phyloP scores from a whole-genome alignment of 2,888 invertebrate genomes.

The Drosophila acutilabella region DNA sequence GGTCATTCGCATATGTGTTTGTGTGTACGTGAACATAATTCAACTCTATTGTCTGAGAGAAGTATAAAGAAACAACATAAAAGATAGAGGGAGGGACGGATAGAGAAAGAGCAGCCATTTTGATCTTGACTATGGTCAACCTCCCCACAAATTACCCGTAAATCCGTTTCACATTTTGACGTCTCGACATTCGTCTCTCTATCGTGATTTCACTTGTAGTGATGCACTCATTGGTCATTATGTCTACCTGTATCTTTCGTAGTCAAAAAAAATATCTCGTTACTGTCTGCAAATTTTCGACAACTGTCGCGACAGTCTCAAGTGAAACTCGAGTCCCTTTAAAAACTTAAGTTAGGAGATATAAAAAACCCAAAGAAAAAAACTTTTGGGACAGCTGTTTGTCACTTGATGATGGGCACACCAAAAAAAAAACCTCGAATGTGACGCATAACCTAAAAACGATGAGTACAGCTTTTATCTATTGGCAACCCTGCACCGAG shows the following conservation, averaged over 20 bases:
- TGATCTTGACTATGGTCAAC: slow-evolving; percentile 48
- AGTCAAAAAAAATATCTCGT: slow-evolving; percentile 41
- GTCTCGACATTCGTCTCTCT: slow-evolving; percentile 25
- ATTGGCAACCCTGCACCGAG: slow-evolving; percentile 9
- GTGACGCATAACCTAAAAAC: slow-evolving; percentile 39
- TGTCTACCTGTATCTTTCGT: slow-evolving; percentile 41
- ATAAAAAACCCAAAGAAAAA: background rate
- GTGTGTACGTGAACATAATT: slow-evolving; percentile 15
- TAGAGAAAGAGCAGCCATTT: slow-evolving; percentile 39
- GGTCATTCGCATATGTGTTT: slow-evolving; percentile 5
- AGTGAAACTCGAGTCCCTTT: slow-evolving; percentile 65
- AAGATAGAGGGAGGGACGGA: background rate
- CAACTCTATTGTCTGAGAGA: slow-evolving; percentile 9
- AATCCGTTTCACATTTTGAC: slow-evolving; percentile 41
- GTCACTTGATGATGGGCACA: slow-evolving; percentile 12
- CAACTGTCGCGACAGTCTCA: slow-evolving; percentile 44
- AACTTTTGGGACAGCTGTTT: slow-evolving; percentile 42
- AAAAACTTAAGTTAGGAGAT: slow-evolving; percentile 21
- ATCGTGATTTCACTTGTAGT: slow-evolving; percentile 54
- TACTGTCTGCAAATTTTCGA: slow-evolving; percentile 48
- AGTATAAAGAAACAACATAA: slow-evolving; percentile 1
- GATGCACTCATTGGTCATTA: slow-evolving; percentile 23
- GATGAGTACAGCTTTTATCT: slow-evolving; percentile 35
- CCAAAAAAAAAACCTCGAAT: background rate
- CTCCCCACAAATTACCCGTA: slow-evolving; percentile 36